phyloP scores from a whole-genome alignment of 2,113 vertebrate species.

The Dasypus novemcinctus region DNA sequence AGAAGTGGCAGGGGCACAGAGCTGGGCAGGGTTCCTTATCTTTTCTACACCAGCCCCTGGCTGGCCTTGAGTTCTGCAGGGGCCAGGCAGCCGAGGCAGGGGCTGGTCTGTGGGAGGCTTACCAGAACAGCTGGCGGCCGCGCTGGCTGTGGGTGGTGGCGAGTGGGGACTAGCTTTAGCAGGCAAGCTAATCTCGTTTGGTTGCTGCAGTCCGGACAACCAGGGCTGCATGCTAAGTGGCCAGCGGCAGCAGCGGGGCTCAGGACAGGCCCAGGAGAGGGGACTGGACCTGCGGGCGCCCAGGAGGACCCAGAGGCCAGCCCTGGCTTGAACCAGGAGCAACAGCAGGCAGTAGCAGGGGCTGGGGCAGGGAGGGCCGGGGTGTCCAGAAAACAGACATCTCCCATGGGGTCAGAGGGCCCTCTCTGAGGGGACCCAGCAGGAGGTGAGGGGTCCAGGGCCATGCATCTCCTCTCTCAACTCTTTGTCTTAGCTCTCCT shows the following conservation, averaged over 20 bases:
- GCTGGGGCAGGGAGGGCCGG: too few relatives aligned
- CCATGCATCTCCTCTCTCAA: neutral
- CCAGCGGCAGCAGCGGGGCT: neutral
- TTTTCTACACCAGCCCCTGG: neutral
- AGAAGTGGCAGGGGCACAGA: neutral
- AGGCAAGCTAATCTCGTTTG: slow-evolving; percentile 75
- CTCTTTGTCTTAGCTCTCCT: neutral
- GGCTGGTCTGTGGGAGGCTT: neutral
- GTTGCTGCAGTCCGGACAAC: slow-evolving; percentile 51
- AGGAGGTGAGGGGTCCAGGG: neutral
- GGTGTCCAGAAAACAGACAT: neutral
- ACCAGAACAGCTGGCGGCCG: slow-evolving; percentile 49
- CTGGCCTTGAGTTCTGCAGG: neutral
- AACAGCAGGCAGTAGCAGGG: neutral
- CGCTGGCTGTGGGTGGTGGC: neutral
- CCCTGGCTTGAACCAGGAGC: neutral
- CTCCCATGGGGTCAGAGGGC: neutral
- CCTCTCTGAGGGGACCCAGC: neutral
- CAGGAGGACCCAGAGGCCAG: neutral
- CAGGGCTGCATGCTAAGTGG: slow-evolving; percentile 75
- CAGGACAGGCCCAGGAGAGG: neutral
- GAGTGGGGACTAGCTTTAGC: slow-evolving; percentile 59
- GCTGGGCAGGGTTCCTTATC: neutral
- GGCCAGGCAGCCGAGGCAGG: neutral
- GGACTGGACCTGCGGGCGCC: neutral